Conservation (phyloP, 2,113 vertebrate genomes). For the Microtus ochrogaster region DNA sequence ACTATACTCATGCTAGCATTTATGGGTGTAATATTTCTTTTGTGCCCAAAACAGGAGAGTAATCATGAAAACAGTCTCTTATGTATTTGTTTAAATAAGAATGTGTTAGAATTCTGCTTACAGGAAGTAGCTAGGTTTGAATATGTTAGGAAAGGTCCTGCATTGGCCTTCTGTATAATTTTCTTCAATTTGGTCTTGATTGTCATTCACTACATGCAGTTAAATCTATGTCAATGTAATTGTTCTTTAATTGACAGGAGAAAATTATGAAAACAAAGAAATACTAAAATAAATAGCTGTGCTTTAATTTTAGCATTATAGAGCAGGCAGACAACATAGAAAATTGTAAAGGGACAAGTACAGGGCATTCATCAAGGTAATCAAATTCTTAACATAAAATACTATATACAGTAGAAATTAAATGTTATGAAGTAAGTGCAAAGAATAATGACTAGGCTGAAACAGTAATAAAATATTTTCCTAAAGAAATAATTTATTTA, state of each 20-base stretch:
- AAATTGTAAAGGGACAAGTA: not conserved
- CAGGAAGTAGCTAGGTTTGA: not conserved
- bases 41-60: not conserved
- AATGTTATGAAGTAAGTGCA: not conserved
- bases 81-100: not conserved
- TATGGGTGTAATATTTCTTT: not conserved
- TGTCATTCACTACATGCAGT: not conserved
- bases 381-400: not conserved
- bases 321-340: not conserved
- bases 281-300: not conserved
- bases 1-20: not conserved
- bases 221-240: not conserved
- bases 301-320: not conserved
- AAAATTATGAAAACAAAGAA: not conserved
- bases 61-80: not conserved
- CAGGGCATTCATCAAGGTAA: accelerated
- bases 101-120: not conserved
- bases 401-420: not conserved
- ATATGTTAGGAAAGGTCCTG: not conserved
- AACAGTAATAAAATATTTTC: not conserved
- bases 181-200: not conserved
- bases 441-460: not conserved
- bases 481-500: not conserved
- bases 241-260: not conserved
- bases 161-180: not conserved